Conservation (phyloP, 64 coral and sea anemone genomes). For the Astreopora myriophthalma region DNA sequence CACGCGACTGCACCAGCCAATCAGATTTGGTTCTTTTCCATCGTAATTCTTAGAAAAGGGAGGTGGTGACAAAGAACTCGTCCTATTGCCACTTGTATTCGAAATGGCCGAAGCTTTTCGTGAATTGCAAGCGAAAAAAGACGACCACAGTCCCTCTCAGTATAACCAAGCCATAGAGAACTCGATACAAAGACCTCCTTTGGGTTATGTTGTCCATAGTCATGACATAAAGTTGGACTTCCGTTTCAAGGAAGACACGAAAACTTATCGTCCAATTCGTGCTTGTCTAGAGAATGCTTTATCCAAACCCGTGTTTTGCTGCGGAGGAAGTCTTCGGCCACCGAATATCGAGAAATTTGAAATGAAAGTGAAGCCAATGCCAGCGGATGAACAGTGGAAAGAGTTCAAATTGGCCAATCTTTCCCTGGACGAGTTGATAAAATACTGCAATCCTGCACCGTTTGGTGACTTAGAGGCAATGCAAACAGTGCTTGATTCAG, state of each 20-base stretch:
- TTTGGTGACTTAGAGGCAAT: slow-evolving; percentile 59
- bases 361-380: slow-evolving; percentile 23
- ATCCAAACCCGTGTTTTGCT: slow-evolving; percentile 35
- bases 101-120: slow-evolving; percentile 30
- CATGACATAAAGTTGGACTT: background rate
- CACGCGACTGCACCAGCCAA: too few relatives aligned
- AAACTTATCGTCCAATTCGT: background rate
- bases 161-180: slow-evolving; percentile 11
- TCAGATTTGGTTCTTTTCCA: background rate
- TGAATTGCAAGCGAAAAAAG: background rate
- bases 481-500: slow-evolving; percentile 38
- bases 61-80: background rate
- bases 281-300: slow-evolving; percentile 13
- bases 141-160: background rate
- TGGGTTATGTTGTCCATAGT: slow-evolving; percentile 49
- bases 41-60: background rate
- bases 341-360: background rate
- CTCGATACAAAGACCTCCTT: slow-evolving; percentile 1
- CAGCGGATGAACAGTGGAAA: background rate
- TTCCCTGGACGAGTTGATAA: background rate
- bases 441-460: slow-evolving; percentile 40
- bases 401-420: slow-evolving; percentile 8
- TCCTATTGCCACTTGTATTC: background rate
- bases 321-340: slow-evolving; percentile 45
- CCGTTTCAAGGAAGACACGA: background rate